Base-by-base conservation (phyloP, 1,140 invertebrate genomes). In the Euwallacea similis region DNA sequence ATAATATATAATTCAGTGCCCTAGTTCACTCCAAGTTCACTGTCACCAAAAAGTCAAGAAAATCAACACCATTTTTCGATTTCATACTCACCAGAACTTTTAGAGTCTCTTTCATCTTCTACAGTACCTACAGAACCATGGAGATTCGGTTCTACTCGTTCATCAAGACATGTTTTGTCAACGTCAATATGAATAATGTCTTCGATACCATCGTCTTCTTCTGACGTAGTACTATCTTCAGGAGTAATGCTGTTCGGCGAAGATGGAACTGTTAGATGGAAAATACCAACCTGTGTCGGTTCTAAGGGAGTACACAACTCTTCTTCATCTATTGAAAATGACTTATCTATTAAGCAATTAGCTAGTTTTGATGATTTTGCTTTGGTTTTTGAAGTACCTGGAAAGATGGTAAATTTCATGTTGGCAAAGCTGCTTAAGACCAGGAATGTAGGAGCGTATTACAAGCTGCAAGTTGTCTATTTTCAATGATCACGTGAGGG, bases 271-370 rank as follows among this genome's bases (percentile, higher is more conserved):
- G 64, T 10, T 47, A 59, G 41, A 53, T 56, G 42, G 15, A 69
- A 75, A 21, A 59, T 64, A 8, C 62, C 44, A 42, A 74, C 69
- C 44, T 46, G 74, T 13, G 66, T 75, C 6, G 77, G 77, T 70
- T 76, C 73, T 55, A 79, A 62, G 42, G 77, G 76, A 41, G 71
- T 67, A 8, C 71, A 70, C 7, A 79, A 61, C 46, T 74, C 73
- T 21, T 77, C 76, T 67, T 79, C 78, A 70, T 79, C 78, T 47
- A 79, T 71, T 41, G 78, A 79, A 61, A 79, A 75, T 41, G 76
- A 74, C 65, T 77, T 78, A 67, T 79, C 78, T 66, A 79, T 47
- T 16, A 79, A 73, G 55, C 69, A 72, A 59, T 15, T 59, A 46
- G 70, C 61, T 11, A 66, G 55, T 56, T 61, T 65, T 33, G 21